Percentiles rank a stretch among this genome's conserved stretches.
phyloP scores from a whole-genome alignment of 2,888 invertebrate genomes.

The Caenorhabditis sp. region DNA sequence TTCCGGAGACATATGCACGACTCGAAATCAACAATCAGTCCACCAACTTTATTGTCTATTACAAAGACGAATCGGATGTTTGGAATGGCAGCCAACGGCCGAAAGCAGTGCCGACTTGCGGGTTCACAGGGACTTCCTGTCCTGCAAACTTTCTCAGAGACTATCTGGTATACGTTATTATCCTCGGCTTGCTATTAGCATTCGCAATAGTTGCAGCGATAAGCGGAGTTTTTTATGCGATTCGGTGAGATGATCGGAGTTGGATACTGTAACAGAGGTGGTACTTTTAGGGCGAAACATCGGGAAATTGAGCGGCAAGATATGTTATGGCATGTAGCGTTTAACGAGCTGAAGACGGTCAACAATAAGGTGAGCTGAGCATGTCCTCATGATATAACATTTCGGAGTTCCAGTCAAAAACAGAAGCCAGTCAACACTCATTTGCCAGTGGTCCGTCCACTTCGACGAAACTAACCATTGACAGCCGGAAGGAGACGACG shows the following conservation, averaged over 20 bases:
- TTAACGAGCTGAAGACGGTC: conserved; percentile 24
- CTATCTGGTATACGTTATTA: conserved; percentile 64
- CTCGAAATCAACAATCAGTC: conserved; percentile 50
- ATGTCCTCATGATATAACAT: background rate
- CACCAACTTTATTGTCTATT: conserved; percentile 19
- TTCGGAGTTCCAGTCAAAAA: conserved; percentile 25
- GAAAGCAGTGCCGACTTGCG: conserved; percentile 56
- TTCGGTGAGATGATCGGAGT: conserved; percentile 34
- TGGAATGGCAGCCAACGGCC: conserved; percentile 61
- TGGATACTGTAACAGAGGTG: no score
- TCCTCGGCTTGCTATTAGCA: conserved; percentile 60
- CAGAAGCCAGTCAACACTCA: conserved; percentile 60
- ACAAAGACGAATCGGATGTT: conserved; percentile 29
- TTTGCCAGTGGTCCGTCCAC: conserved; percentile 68
- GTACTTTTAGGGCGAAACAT: conserved; percentile 57
- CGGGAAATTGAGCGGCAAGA: conserved; percentile 65
- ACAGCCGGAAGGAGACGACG: conserved; percentile 55
- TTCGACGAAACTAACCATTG: conserved; percentile 66
- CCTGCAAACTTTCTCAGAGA: conserved; percentile 62
- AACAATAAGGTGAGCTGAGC: conserved; percentile 32
- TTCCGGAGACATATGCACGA: conserved; percentile 43
- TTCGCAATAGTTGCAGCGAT: conserved; percentile 51
- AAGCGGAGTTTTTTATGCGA: conserved; percentile 51
- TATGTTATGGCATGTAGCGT: conserved; percentile 67
- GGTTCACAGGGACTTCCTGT: conserved; percentile 66